phyloP scores from a whole-genome alignment of 2,113 vertebrate species.

The Proterorhinus semilunaris region DNA sequence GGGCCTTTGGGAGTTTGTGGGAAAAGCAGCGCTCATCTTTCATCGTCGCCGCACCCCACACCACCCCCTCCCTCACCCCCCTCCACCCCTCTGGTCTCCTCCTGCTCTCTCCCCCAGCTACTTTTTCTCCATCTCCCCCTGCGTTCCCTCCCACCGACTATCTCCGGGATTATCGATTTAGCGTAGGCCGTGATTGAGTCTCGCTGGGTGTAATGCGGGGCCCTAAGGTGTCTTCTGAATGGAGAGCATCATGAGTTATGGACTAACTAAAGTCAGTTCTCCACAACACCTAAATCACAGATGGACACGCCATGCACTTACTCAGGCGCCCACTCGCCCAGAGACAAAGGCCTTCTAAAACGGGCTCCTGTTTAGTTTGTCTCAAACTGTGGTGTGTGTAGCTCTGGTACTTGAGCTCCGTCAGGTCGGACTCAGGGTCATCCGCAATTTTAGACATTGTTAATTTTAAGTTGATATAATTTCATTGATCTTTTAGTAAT shows the following conservation, averaged over 20 bases:
- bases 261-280: constrained; percentile 73
- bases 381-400: too few relatives aligned
- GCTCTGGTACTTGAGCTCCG: too few relatives aligned
- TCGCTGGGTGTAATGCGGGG: constrained; percentile 71
- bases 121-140: constrained; percentile 58
- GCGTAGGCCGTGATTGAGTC: constrained; percentile 78
- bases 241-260: constrained; percentile 79
- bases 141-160: constrained; percentile 55
- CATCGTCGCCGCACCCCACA: constrained; percentile 55
- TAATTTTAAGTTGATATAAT: too few relatives aligned
- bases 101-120: constrained; percentile 43
- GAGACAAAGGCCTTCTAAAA: constrained; percentile 16
- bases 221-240: constrained; percentile 76
- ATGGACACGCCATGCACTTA: constrained; percentile 20
- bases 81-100: constrained; percentile 28
- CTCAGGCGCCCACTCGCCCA: constrained; percentile 26
- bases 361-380: too few relatives aligned
- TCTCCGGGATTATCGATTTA: constrained; percentile 77
- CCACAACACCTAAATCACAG: constrained; percentile 66
- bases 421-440: too few relatives aligned
- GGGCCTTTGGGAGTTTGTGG: constrained; percentile 66
- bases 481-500: too few relatives aligned
- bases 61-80: constrained; percentile 33
- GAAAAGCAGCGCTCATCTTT: constrained; percentile 74
- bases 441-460: too few relatives aligned